Evolutionary conservation across 2,888 invertebrate species (phyloP).

Genomic region (Lasioglossum morio): DNA sequence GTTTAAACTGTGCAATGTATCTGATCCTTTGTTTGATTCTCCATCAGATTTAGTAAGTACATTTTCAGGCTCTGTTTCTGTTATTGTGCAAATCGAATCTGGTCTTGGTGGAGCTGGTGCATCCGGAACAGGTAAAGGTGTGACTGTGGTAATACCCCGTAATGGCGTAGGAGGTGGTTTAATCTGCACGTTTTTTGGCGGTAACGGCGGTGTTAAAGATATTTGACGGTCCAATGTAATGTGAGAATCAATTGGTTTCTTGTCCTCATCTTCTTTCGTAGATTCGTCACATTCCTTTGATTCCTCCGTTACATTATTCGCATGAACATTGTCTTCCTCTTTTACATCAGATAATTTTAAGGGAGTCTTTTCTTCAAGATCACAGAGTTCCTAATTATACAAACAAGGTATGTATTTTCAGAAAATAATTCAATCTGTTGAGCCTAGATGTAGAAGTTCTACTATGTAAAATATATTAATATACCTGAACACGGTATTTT

Average conservation of each 20-base stretch:
- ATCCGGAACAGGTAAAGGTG: conserved; percentile 80
- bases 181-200: conserved; percentile 81
- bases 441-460: not conserved
- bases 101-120: conserved; percentile 82
- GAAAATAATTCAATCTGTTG: conserved; percentile 15
- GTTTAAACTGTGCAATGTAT: conserved; percentile 63
- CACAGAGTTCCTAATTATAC: conserved; percentile 74
- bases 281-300: conserved; percentile 17
- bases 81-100: conserved; percentile 74
- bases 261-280: conserved; percentile 30
- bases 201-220: conserved; percentile 81
- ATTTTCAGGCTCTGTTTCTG: conserved; percentile 43
- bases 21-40: conserved; percentile 38
- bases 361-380: conserved; percentile 78
- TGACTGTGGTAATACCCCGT: conserved; percentile 80
- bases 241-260: conserved; percentile 51
- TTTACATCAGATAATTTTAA: conserved; percentile 60
- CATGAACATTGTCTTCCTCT: conserved; percentile 25
- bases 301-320: not conserved
- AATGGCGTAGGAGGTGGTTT: conserved; percentile 82
- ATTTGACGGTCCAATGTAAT: conserved; percentile 76
- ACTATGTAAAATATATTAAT: not conserved
- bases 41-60: conserved; percentile 18
- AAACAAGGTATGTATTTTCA: conserved; percentile 3
- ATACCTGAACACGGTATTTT: conserved; percentile 79